Conservation (phyloP, 2,797 vertebrate species). For the Oreortyx pictus region DNA sequence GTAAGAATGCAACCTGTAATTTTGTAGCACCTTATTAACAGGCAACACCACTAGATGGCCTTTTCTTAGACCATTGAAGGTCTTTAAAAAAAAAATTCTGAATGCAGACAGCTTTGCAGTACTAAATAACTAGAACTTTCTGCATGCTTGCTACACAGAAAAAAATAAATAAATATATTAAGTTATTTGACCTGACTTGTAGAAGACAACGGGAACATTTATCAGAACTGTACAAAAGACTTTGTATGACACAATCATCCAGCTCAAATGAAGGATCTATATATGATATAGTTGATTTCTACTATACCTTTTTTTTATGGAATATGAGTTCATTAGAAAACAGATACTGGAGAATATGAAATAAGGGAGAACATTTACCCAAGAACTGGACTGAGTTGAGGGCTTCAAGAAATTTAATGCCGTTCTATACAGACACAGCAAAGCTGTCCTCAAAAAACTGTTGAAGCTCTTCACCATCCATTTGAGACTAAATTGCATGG, state of each 20-base stretch:
- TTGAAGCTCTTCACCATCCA: background rate
- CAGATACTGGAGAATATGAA: background rate
- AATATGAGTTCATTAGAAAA: background rate
- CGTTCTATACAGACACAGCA: background rate
- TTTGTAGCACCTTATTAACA: background rate
- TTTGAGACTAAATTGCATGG: background rate
- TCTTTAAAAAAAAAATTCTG: background rate
- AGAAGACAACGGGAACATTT: background rate
- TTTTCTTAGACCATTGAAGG: background rate
- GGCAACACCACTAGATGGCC: background rate
- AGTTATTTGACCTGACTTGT: background rate
- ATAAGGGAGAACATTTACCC: background rate
- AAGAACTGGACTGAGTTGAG: background rate
- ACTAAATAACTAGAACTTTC: constrained; percentile 6
- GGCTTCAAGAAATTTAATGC: background rate
- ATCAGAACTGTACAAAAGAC: background rate
- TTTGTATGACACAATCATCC: background rate
- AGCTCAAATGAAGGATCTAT: background rate
- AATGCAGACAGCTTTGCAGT: background rate
- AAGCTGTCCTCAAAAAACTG: background rate
- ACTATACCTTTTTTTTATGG: background rate
- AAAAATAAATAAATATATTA: background rate
- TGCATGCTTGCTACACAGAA: background rate
- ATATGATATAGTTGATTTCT: background rate
- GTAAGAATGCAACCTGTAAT: background rate